phyloP scores from a whole-genome alignment of 2,113 vertebrate species.

The Ageneiosus marmoratus region DNA sequence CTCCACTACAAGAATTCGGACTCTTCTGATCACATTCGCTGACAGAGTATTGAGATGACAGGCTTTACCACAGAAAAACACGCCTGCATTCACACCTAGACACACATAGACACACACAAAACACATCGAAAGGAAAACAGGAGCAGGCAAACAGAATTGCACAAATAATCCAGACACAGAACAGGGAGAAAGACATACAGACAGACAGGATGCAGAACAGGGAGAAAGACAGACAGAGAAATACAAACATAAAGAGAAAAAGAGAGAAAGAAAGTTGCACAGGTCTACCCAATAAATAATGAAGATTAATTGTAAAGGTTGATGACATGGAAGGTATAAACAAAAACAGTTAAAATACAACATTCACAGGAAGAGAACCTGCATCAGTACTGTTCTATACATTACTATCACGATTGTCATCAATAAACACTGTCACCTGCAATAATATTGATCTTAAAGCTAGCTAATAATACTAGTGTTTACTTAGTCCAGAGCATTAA shows the following conservation, averaged over 20 bases:
- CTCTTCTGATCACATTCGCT: slow-evolving; percentile 78
- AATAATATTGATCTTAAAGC: not conserved
- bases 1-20: slow-evolving; percentile 67
- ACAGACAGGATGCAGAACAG: no score
- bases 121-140: not conserved
- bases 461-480: not conserved
- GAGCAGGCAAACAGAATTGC: slow-evolving; percentile 47
- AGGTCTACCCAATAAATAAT: slow-evolving; percentile 60
- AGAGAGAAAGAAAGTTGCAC: slow-evolving; percentile 61
- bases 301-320: slow-evolving; percentile 49
- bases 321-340: slow-evolving; percentile 3
- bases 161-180: slow-evolving; percentile 40
- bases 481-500: not conserved
- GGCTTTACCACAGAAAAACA: slow-evolving; percentile 70
- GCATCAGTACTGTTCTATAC: not conserved
- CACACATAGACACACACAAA: not conserved
- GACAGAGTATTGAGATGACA: slow-evolving; percentile 69
- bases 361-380: not conserved
- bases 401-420: not conserved
- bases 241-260: slow-evolving; percentile 45
- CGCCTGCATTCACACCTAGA: slow-evolving; percentile 36
- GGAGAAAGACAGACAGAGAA: slow-evolving; percentile 48
- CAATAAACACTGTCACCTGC: not conserved
- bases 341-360: not conserved
- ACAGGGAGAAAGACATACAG: not conserved